Evolutionary conservation across 2,113 vertebrate genomes (phyloP).

Genomic region (Alectura lathami): DNA sequence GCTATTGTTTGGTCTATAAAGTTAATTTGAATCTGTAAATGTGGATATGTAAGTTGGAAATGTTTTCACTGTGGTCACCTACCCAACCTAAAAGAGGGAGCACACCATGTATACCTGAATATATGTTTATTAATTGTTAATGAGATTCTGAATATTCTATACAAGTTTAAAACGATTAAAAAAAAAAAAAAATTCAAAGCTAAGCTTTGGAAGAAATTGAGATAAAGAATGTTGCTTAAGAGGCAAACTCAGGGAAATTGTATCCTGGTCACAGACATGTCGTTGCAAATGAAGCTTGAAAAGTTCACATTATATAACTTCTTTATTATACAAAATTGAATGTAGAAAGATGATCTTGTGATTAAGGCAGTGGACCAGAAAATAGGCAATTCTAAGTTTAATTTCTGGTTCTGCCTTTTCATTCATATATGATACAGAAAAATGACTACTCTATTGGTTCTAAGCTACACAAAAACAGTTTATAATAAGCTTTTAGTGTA

Average conservation of each 20-base stretch:
- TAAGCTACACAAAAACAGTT: neutral
- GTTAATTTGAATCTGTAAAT: neutral
- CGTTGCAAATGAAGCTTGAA: slow-evolving; percentile 6
- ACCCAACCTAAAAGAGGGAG: neutral
- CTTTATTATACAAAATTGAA: neutral
- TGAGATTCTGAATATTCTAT: neutral
- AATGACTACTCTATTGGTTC: neutral
- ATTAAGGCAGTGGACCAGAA: neutral
- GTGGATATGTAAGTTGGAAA: neutral
- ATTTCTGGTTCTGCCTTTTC: neutral
- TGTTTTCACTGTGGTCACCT: neutral
- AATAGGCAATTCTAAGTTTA: slow-evolving; percentile 1
- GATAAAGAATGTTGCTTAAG: neutral
- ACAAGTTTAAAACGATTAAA: too few species aligned
- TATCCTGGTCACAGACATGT: neutral
- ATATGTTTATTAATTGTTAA: neutral
- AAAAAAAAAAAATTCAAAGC: too few species aligned
- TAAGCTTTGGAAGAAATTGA: neutral
- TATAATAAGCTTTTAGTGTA: neutral
- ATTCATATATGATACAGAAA: neutral
- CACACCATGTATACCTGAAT: neutral
- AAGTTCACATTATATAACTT: neutral
- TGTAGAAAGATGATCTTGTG: neutral
- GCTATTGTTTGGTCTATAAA: neutral
- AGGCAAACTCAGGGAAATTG: neutral